Conservation (phyloP, 1,140 invertebrate genomes). For the Heliothis virescens region DNA sequence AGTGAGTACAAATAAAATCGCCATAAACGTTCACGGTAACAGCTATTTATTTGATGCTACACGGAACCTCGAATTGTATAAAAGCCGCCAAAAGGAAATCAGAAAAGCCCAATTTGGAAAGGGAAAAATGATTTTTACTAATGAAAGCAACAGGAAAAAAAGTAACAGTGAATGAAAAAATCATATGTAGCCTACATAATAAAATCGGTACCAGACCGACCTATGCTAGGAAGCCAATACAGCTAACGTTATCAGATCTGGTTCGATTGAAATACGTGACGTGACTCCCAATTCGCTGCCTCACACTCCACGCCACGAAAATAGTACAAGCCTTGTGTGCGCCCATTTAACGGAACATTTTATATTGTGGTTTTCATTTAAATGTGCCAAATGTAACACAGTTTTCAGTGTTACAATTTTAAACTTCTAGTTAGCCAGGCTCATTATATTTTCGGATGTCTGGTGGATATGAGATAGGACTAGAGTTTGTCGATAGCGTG, state of each 20-base stretch:
- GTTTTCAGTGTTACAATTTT: not conserved
- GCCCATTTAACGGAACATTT: constrained; percentile 54
- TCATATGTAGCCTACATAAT: constrained; percentile 15
- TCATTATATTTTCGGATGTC: too few species aligned
- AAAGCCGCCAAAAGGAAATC: not conserved
- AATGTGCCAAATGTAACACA: constrained; percentile 14
- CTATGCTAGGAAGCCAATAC: constrained; percentile 51
- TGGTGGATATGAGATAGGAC: too few species aligned
- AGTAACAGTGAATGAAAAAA: constrained; percentile 15
- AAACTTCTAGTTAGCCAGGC: too few species aligned
- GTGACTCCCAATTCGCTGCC: constrained; percentile 59
- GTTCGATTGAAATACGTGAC: constrained; percentile 78
- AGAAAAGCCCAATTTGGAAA: not conserved
- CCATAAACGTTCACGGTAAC: too few species aligned
- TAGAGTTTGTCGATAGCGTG: too few species aligned
- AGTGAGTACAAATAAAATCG: too few species aligned
- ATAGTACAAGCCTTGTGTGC: constrained; percentile 49
- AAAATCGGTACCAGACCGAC: constrained; percentile 31
- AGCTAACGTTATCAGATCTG: constrained; percentile 60
- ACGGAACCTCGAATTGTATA: not conserved
- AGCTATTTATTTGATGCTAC: too few species aligned
- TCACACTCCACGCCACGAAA: constrained; percentile 55
- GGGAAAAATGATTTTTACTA: not conserved
- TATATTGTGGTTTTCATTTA: constrained; percentile 33
- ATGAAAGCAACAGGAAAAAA: constrained; percentile 25